These are phyloP conservation scores for Phlogophora meticulosa DNA, from an alignment of 2,888 invertebrate species.

Conservation along the genomic window DNA sequence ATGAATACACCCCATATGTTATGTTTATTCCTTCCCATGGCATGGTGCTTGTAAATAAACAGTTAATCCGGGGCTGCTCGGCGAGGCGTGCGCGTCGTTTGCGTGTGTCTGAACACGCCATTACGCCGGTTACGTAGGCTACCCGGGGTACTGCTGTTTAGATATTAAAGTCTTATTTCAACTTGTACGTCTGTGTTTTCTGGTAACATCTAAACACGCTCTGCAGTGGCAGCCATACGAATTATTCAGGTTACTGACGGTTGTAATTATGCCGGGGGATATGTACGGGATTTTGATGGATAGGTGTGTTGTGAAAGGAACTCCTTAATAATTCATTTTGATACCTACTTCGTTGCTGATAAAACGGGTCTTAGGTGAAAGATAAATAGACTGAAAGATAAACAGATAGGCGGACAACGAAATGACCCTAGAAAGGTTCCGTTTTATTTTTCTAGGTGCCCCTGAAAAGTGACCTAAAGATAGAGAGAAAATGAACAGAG, in stretches of 20 bases:
- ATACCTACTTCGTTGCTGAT: too few relatives aligned
- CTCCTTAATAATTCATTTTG: too few relatives aligned
- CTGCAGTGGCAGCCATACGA: not conserved
- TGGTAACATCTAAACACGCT: slow-evolving; percentile 19
- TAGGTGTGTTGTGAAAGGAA: not conserved
- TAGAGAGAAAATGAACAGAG: too few relatives aligned
- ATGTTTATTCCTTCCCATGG: slow-evolving; percentile 33
- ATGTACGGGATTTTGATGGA: not conserved
- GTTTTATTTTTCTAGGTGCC: too few relatives aligned
- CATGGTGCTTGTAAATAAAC: slow-evolving; percentile 60
- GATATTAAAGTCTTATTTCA: slow-evolving; percentile 64
- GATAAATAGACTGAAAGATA: too few relatives aligned
- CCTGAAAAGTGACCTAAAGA: too few relatives aligned
- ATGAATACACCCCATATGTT: slow-evolving; percentile 31
- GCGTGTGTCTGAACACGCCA: slow-evolving; percentile 52
- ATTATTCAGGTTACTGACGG: slow-evolving; percentile 26
- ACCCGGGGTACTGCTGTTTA: slow-evolving; percentile 46
- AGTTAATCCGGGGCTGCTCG: slow-evolving; percentile 50
- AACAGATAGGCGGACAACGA: too few relatives aligned
- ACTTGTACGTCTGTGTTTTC: slow-evolving; percentile 30
- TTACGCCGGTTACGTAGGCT: slow-evolving; percentile 35
- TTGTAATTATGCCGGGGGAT: not conserved
- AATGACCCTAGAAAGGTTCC: too few relatives aligned
- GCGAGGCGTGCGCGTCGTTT: slow-evolving; percentile 32
- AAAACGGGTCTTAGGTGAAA: too few relatives aligned